These are phyloP conservation scores for Amblyjoppa fuscipennis DNA, from an alignment of 2,888 invertebrate species.

Conservation along the genomic window DNA sequence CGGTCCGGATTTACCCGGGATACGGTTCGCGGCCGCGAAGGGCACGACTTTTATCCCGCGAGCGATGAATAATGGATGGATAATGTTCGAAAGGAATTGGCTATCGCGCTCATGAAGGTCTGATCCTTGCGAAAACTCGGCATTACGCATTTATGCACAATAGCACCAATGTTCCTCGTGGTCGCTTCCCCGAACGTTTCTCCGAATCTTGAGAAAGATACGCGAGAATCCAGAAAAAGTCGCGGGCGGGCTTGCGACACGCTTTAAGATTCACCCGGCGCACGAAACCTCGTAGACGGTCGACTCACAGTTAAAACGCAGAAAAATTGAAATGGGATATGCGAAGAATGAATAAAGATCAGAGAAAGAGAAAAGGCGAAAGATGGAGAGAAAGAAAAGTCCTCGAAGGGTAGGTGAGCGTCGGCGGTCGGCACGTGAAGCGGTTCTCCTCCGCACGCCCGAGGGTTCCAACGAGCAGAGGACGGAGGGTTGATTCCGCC, in stretches of 20 bases:
- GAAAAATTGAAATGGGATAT: constrained; percentile 84
- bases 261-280: constrained; percentile 57
- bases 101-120: constrained; percentile 47
- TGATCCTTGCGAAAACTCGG: constrained; percentile 22
- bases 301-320: constrained; percentile 79
- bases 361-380: constrained; percentile 59
- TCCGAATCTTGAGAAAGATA: neutral
- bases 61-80: constrained; percentile 80
- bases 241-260: constrained; percentile 9
- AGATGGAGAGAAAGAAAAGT: constrained; percentile 4
- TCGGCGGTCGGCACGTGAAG: constrained; percentile 76
- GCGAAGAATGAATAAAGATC: constrained; percentile 84
- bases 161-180: neutral
- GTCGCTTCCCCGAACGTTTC: neutral
- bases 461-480: constrained; percentile 62
- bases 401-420: constrained; percentile 8
- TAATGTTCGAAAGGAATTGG: constrained; percentile 71
- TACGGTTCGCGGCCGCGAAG: constrained; percentile 67
- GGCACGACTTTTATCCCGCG: constrained; percentile 74
- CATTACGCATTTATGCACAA: constrained; percentile 28
- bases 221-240: constrained; percentile 10
- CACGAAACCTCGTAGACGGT: constrained; percentile 55
- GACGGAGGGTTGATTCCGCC: constrained; percentile 57
- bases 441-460: constrained; percentile 67
- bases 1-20: constrained; percentile 75